Percentiles rank a stretch among this genome's conserved stretches.
These are phyloP conservation scores for Tangara arthus DNA, from an alignment of 2,797 vertebrate species.

Conservation along the genomic window DNA sequence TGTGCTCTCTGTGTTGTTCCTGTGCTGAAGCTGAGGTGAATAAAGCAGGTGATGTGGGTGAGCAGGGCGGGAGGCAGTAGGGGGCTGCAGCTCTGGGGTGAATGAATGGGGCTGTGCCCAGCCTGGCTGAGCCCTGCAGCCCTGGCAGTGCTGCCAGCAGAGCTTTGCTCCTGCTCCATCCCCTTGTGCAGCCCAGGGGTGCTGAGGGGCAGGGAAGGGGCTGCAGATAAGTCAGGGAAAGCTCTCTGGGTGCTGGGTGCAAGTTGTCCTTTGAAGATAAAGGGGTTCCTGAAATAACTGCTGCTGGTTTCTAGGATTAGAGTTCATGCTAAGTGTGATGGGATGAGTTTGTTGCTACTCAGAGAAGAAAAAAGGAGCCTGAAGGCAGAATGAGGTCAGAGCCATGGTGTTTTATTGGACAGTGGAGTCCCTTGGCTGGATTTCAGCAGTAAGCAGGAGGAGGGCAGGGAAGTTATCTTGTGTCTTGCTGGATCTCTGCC, in stretches of 20 bases:
- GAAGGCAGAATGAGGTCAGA: neutral
- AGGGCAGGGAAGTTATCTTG: slow-evolving; percentile 5
- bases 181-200: neutral
- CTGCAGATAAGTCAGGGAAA: neutral
- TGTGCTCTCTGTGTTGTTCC: neutral
- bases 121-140: neutral
- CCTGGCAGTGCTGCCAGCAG: neutral
- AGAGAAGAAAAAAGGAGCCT: neutral
- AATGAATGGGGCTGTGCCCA: neutral
- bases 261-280: neutral
- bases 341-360: neutral
- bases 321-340: neutral
- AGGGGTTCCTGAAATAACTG: neutral
- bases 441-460: neutral
- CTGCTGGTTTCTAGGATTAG: neutral
- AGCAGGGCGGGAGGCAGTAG: neutral
- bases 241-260: neutral
- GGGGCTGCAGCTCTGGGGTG: neutral
- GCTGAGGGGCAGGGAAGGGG: neutral
- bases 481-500: neutral
- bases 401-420: neutral
- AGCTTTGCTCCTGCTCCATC: neutral
- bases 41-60: neutral
- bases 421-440: neutral
- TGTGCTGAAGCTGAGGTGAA: neutral